A percentile compares a stretch with the other conserved stretches of the same genome.
Conservation (phyloP, 1,140 invertebrate species). For the Macrosteles quadrilineatus region DNA sequence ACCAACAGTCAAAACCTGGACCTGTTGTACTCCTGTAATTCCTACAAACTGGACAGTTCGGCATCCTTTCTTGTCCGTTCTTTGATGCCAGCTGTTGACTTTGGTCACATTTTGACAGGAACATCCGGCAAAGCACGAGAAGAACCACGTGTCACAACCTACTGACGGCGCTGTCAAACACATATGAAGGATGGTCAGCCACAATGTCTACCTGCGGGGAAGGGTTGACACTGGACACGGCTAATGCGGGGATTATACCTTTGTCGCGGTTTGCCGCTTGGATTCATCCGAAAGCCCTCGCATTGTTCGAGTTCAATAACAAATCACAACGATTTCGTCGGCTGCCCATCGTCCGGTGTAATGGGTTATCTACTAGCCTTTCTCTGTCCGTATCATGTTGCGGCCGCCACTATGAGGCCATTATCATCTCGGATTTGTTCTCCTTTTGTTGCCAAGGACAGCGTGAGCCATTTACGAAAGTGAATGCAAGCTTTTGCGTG, state of each 20-base stretch:
- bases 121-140: not conserved
- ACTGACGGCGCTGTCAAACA: conserved; percentile 12
- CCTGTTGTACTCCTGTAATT: too few species aligned
- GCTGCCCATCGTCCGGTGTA: conserved; percentile 16
- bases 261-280: conserved; percentile 16
- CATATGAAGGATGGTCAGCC: not conserved
- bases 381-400: conserved; percentile 7
- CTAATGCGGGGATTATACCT: conserved; percentile 6
- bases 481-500: too few species aligned
- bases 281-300: not conserved
- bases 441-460: too few species aligned
- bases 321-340: conserved; percentile 5
- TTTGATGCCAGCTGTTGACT: too few species aligned
- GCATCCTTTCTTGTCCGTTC: too few species aligned
- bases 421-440: too few species aligned
- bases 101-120: not conserved
- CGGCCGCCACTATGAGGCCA: not conserved
- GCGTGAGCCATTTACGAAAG: too few species aligned
- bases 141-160: not conserved
- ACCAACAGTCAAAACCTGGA: too few species aligned
- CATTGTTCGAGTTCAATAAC: conserved; percentile 17
- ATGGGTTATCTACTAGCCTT: conserved; percentile 12
- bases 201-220: conserved; percentile 1
- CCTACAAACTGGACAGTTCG: too few species aligned
- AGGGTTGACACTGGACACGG: conserved; percentile 13